Conservation (phyloP, 1,140 invertebrate species). For the Galleria mellonella region DNA sequence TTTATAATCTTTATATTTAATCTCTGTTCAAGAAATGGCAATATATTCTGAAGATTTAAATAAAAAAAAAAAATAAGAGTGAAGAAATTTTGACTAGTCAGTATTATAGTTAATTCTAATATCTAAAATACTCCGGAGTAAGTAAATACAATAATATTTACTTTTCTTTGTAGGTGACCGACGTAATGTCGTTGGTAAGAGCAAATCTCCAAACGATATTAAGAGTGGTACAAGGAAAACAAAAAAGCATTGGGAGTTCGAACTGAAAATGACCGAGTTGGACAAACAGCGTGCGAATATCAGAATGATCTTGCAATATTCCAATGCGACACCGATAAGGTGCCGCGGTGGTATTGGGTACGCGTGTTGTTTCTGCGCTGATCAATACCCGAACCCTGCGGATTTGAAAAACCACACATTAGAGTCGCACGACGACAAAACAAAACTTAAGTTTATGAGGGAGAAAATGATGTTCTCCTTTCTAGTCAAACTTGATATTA, state of each 20-base stretch:
- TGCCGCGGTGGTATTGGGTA: slow-evolving; percentile 14
- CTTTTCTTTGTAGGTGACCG: slow-evolving; percentile 21
- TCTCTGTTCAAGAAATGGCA: no score
- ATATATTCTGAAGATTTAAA: no score
- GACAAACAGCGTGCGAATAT: slow-evolving; percentile 16
- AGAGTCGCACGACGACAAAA: background rate
- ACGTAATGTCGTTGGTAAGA: background rate
- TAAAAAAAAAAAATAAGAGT: no score
- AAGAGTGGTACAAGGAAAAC: background rate
- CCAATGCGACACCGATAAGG: slow-evolving; percentile 25
- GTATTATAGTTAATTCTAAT: no score
- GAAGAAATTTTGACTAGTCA: no score
- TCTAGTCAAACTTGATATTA: slow-evolving; percentile 32
- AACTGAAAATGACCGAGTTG: background rate
- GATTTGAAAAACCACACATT: slow-evolving; percentile 17
- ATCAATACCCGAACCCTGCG: slow-evolving; percentile 10
- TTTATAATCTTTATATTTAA: no score
- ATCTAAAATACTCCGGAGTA: no score
- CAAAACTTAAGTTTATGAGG: background rate
- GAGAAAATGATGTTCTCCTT: slow-evolving; percentile 5
- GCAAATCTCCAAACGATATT: background rate
- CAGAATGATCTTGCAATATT: slow-evolving; percentile 12
- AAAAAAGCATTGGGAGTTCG: no score
- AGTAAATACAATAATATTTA: no score
- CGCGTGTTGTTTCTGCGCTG: slow-evolving; percentile 19